Percentiles rank a stretch among this genome's conserved stretches.
These are phyloP conservation scores for Heliothis virescens DNA, from an alignment of 1,140 invertebrate genomes.

Conservation along the genomic window DNA sequence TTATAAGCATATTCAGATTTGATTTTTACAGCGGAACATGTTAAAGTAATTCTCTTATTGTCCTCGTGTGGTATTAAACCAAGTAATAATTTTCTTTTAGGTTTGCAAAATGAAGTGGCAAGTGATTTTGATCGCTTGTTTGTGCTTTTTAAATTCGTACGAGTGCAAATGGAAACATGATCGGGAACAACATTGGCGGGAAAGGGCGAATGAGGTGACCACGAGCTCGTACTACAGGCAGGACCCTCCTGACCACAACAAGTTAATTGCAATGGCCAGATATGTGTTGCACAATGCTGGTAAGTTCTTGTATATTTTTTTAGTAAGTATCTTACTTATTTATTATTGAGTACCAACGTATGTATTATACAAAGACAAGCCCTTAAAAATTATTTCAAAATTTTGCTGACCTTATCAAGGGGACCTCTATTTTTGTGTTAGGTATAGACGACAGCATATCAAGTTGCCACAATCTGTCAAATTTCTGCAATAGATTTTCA, in stretches of 20 bases:
- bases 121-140: slow-evolving; percentile 53
- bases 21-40: background rate
- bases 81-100: slow-evolving; percentile 28
- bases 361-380: too few species aligned
- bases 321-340: too few species aligned
- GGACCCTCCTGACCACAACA: slow-evolving; percentile 77
- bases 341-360: too few species aligned
- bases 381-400: too few species aligned
- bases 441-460: too few species aligned
- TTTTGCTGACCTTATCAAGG: too few species aligned
- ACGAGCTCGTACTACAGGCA: background rate
- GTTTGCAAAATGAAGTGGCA: slow-evolving; percentile 62
- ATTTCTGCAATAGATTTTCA: too few species aligned
- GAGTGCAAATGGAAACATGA: slow-evolving; percentile 60
- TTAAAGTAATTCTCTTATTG: background rate
- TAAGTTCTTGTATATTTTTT: slow-evolving; percentile 52
- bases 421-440: too few species aligned
- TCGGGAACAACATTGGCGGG: slow-evolving; percentile 31
- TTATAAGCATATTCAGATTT: background rate
- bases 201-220: slow-evolving; percentile 60
- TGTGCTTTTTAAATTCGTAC: slow-evolving; percentile 61
- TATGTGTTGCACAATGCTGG: slow-evolving; percentile 79
- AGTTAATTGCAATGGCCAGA: slow-evolving; percentile 80
- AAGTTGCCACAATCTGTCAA: too few species aligned
- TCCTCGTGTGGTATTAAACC: background rate